A percentile compares a stretch with the other conserved stretches of the same genome.
Conservation (phyloP, 2,888 invertebrate genomes). For the Cancer borealis region DNA sequence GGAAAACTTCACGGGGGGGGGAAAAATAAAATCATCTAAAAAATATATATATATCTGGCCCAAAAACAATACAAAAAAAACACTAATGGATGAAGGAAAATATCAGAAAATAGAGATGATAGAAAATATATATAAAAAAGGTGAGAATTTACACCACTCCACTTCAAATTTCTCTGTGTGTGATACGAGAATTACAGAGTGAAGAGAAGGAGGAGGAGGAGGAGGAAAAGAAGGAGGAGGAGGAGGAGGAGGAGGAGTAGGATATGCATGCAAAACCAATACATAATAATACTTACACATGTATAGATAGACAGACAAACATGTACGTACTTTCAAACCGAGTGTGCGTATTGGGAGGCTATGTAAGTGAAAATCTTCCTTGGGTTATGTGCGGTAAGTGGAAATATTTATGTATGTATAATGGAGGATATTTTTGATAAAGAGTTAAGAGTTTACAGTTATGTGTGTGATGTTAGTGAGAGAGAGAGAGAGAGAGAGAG, state of each 20-base stretch:
- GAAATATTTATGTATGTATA: background rate
- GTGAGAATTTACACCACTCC: background rate
- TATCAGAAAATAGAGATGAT: too few relatives aligned
- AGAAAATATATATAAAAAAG: background rate
- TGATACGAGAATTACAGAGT: background rate
- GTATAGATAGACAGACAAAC: background rate
- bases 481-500: slow-evolving; percentile 27
- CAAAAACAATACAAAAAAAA: background rate
- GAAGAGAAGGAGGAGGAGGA: background rate
- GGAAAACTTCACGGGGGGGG: too few relatives aligned
- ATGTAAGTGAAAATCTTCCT: too few relatives aligned
- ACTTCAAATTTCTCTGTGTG: background rate
- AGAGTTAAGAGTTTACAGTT: slow-evolving; percentile 31
- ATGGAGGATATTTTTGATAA: slow-evolving; percentile 63
- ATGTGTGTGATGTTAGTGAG: background rate
- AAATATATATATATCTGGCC: background rate
- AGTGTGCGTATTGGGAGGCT: too few relatives aligned
- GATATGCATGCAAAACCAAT: background rate
- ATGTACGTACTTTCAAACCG: too few relatives aligned
- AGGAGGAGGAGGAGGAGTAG: background rate
- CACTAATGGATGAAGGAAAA: background rate
- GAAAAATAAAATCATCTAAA: background rate
- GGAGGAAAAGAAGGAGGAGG: too few relatives aligned
- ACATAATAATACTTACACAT: too few relatives aligned
- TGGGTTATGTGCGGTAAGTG: background rate